Evolutionary conservation across 2,888 invertebrate species (phyloP).

Genomic region (Erannis defoliaria): DNA sequence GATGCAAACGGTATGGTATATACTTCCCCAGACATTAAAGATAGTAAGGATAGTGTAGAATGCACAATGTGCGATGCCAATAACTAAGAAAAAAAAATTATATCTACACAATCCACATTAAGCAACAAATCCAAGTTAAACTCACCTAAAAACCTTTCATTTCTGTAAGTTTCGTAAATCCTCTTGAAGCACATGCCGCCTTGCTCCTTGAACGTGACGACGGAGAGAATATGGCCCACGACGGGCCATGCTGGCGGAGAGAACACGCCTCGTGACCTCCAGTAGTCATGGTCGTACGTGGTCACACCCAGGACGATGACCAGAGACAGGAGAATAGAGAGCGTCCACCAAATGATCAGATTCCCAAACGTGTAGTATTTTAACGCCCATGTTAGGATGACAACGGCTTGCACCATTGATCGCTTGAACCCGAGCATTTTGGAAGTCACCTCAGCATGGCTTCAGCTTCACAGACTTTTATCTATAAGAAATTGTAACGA

Average conservation of each 20-base stretch:
- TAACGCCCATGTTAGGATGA: constrained; percentile 63
- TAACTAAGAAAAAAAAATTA: no score
- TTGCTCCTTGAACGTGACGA: constrained; percentile 77
- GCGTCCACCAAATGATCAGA: constrained; percentile 60
- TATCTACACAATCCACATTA: constrained; percentile 9
- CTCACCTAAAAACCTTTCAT: constrained; percentile 75
- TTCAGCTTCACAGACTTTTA: constrained; percentile 10
- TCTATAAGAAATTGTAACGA: neutral
- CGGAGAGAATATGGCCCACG: constrained; percentile 75
- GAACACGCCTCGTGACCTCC: constrained; percentile 71
- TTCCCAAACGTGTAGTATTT: constrained; percentile 68
- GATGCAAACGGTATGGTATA: no score
- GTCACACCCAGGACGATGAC: constrained; percentile 60
- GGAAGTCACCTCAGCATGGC: constrained; percentile 52
- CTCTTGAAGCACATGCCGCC: constrained; percentile 78
- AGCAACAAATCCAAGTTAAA: constrained; percentile 37
- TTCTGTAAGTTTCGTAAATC: constrained; percentile 73
- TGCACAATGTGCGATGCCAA: no score
- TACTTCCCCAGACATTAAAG: no score
- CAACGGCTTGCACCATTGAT: constrained; percentile 58
- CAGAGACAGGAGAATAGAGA: constrained; percentile 52
- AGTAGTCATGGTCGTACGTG: constrained; percentile 80
- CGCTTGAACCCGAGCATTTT: constrained; percentile 80
- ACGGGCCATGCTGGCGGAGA: constrained; percentile 76
- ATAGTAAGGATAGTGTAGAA: no score